Evolutionary conservation across 2,888 invertebrate species (phyloP), one percentile per base, ranked within the genome.

Genomic region (Apocheima hispidaria): DNA sequence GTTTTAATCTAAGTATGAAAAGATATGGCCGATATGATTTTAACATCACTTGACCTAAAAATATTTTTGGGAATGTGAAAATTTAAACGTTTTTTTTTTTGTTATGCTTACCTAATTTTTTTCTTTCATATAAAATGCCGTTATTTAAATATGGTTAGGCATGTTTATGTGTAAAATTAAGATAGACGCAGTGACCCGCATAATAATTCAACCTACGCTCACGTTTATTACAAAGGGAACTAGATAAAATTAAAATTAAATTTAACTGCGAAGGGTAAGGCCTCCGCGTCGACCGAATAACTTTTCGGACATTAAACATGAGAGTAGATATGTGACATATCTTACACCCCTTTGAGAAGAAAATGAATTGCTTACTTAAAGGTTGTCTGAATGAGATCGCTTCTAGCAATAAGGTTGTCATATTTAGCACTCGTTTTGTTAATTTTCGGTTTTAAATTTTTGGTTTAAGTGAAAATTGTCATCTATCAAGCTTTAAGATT

Each of bases 161-260:
- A 36, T 21, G 43, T 43, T 43, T 51, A 38, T 51, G 38, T 16
- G 21, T 20, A 40, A 46, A 44, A 33, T 43, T 43, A 43, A 16
- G 38, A 38, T 21, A 14, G 33, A 46, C 33, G 44, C 38, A 26
- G 59, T 59, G 52, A 53, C 51, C 58, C 36, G 21, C 4, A 10
- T 59, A 40, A 58, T 59, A 54, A 49, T 49, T 59, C 53, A 53
- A 33, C 41, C 53, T 46, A 43, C 52, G 23, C 48, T 36, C 48
- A 53, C 20, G 40, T 40, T 52, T 35, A 53, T 53, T 23, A 41
- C 52, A 59, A 40, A 60, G 60, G 54, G 49, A 54, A 54, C 49
- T 54, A 54, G 41, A 41, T 53, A 53, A 59, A 49, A 54, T 60
- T 53, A 53, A 59, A 49, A 54, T 60, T 60, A 41, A 60, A 60